Evolutionary conservation across 2,888 invertebrate species (phyloP).

Genomic region (Monoplex corrugatus): DNA sequence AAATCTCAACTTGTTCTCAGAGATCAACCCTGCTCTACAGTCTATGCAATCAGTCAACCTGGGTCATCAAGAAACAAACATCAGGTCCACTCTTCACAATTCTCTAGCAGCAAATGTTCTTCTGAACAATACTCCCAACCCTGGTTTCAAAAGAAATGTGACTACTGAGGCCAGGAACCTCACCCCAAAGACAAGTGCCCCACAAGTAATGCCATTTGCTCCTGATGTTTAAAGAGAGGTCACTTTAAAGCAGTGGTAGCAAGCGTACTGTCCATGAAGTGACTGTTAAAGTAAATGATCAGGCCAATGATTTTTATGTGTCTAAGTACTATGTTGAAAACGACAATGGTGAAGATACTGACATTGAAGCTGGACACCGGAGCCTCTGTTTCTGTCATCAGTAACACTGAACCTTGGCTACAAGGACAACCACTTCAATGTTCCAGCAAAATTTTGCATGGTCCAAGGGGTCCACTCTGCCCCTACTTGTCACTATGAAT

Average conservation of each 20-base stretch:
- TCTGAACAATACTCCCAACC: background rate
- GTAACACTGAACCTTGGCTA: background rate
- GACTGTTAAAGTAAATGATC: background rate
- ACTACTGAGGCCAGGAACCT: background rate
- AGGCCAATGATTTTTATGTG: background rate
- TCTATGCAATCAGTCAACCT: background rate
- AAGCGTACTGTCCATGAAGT: background rate
- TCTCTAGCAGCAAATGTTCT: background rate
- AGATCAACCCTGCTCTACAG: background rate
- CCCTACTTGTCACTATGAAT: background rate
- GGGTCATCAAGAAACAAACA: background rate
- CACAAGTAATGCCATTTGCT: background rate
- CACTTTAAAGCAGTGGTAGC: background rate
- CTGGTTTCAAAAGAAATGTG: background rate
- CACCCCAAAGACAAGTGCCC: background rate
- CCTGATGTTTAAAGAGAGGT: background rate
- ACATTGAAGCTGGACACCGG: background rate
- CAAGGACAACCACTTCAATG: background rate
- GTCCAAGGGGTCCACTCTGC: constrained; percentile 1
- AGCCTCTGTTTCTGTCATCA: background rate
- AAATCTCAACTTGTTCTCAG: background rate
- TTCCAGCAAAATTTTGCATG: constrained; percentile 9
- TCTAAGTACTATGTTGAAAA: background rate
- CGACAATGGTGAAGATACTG: background rate
- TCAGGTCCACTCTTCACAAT: background rate